A percentile compares a stretch with the other conserved stretches of the same genome.
These are phyloP conservation scores for Amblyraja radiata DNA, from an alignment of 2,797 vertebrate species.

Conservation along the genomic window DNA sequence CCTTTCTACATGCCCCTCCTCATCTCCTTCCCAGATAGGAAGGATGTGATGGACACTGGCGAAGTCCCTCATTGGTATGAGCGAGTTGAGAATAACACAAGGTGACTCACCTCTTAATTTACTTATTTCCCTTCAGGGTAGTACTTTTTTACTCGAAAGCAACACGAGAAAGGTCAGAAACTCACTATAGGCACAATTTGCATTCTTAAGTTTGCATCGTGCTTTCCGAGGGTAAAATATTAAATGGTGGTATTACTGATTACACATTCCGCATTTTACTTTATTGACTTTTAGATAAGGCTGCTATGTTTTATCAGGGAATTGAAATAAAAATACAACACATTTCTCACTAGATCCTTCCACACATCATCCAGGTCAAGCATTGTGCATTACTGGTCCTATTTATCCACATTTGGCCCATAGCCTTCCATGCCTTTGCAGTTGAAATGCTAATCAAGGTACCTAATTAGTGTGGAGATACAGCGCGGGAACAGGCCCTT, in stretches of 20 bases:
- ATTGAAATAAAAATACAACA: neutral
- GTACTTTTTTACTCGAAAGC: neutral
- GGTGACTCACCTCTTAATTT: constrained; percentile 6
- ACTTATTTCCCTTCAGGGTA: neutral
- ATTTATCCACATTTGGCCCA: too few species aligned
- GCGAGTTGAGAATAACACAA: neutral
- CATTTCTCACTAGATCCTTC: neutral
- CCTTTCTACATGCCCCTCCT: neutral
- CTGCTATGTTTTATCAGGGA: neutral
- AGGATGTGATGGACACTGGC: neutral
- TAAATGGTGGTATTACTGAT: neutral
- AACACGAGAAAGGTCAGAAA: neutral
- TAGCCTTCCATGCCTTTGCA: too few species aligned
- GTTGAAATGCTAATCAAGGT: too few species aligned
- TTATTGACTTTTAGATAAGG: neutral
- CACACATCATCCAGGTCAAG: too few species aligned
- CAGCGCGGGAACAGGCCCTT: too few species aligned
- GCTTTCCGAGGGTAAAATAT: neutral
- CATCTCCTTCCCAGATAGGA: too few species aligned
- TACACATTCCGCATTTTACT: neutral
- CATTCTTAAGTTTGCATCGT: neutral
- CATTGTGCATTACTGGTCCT: too few species aligned
- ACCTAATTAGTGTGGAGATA: too few species aligned
- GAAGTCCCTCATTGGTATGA: neutral
- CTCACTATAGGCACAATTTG: neutral